Conservation (phyloP, 1,140 invertebrate genomes). For the Brachionus sp. region DNA sequence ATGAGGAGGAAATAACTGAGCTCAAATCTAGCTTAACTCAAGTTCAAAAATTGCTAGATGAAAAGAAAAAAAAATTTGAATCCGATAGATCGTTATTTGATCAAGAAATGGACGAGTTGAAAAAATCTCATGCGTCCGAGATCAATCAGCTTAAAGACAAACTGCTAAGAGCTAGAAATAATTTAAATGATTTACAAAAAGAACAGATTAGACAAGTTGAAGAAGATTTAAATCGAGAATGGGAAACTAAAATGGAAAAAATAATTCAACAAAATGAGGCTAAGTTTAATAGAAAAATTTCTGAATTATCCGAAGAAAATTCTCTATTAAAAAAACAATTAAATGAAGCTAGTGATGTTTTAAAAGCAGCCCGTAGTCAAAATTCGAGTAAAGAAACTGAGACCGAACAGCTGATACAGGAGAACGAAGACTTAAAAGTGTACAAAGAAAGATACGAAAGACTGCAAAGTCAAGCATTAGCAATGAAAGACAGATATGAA, state of each 20-base stretch:
- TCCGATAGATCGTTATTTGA: slow-evolving; percentile 52
- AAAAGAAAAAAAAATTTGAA: slow-evolving; percentile 51
- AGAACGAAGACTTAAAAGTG: slow-evolving; percentile 46
- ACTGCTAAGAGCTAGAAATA: slow-evolving; percentile 52
- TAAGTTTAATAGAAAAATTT: slow-evolving; percentile 52
- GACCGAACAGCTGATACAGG: slow-evolving; percentile 48
- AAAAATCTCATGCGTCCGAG: slow-evolving; percentile 52
- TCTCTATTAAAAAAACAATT: background rate
- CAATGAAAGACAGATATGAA: slow-evolving; percentile 56
- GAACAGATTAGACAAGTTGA: slow-evolving; percentile 54
- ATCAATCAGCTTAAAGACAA: slow-evolving; percentile 52
- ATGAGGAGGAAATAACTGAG: slow-evolving; percentile 54
- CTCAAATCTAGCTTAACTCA: slow-evolving; percentile 50
- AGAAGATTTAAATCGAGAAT: slow-evolving; percentile 53
- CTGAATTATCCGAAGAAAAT: slow-evolving; percentile 53
- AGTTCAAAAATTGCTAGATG: slow-evolving; percentile 51
- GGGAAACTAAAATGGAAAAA: slow-evolving; percentile 53
- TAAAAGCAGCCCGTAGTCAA: slow-evolving; percentile 49
- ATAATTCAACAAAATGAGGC: slow-evolving; percentile 51
- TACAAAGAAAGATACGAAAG: slow-evolving; percentile 52
- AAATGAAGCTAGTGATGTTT: background rate
- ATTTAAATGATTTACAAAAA: slow-evolving; percentile 50
- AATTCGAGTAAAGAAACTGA: slow-evolving; percentile 50
- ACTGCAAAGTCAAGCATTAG: slow-evolving; percentile 50
- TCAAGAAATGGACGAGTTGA: slow-evolving; percentile 54